Conservation (phyloP, 2,113 vertebrate species). For the Notothenia coriiceps region DNA sequence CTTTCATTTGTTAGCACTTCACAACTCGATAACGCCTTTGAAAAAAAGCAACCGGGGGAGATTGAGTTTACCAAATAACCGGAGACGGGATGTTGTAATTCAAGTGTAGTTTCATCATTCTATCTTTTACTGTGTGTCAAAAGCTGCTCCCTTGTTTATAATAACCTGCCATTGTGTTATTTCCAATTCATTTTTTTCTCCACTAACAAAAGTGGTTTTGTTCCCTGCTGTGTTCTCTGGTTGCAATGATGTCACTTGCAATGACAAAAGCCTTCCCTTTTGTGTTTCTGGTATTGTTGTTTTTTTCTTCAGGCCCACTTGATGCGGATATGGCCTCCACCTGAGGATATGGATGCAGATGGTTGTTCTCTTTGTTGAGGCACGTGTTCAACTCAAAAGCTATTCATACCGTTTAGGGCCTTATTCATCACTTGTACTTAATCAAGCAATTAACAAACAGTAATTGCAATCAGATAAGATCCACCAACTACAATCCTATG, state of each 20-base stretch:
- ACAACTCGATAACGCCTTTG: constrained; percentile 53
- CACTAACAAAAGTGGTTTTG: constrained; percentile 58
- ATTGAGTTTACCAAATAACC: constrained; percentile 62
- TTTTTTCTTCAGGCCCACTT: background rate
- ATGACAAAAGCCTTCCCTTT: constrained; percentile 57
- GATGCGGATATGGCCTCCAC: constrained; percentile 27
- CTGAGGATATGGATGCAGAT: constrained; percentile 62
- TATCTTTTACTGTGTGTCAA: constrained; percentile 57
- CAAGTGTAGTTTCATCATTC: constrained; percentile 64
- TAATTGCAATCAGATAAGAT: constrained; percentile 77
- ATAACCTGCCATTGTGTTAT: constrained; percentile 73
- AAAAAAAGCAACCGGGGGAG: constrained; percentile 11
- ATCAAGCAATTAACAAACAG: constrained; percentile 77
- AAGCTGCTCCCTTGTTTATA: constrained; percentile 66
- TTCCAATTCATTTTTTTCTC: constrained; percentile 54
- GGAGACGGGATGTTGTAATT: constrained; percentile 62
- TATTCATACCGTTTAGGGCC: constrained; percentile 49
- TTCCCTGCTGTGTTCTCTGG: constrained; percentile 28
- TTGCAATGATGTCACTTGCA: constrained; percentile 47
- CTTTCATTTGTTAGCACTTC: constrained; percentile 62
- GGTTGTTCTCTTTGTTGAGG: constrained; percentile 6
- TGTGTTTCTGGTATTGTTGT: constrained; percentile 2
- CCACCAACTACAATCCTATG: constrained; percentile 38
- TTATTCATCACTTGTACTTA: constrained; percentile 60
- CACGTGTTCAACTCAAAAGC: constrained; percentile 46